Conservation (phyloP, 2,113 vertebrate genomes). For the Pao palembangensis region DNA sequence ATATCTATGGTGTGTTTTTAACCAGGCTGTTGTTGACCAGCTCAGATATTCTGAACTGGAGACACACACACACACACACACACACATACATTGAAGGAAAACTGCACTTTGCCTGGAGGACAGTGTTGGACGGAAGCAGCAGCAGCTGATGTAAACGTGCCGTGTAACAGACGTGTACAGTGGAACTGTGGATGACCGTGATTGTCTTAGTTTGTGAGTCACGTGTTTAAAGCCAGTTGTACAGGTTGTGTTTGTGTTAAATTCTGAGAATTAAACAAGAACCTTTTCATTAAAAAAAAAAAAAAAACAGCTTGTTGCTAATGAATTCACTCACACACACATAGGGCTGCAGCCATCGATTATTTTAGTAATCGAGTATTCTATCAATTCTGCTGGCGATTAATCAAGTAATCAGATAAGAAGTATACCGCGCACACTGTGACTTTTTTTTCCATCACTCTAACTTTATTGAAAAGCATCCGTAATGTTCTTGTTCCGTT, state of each 20-base stretch:
- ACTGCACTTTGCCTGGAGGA: conserved; percentile 55
- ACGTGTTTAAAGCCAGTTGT: conserved; percentile 72
- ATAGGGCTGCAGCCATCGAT: too few relatives aligned
- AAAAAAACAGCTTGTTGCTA: not conserved
- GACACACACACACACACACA: not conserved
- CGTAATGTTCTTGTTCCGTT: too few relatives aligned
- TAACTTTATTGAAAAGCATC: too few relatives aligned
- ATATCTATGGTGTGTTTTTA: conserved; percentile 58
- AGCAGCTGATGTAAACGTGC: conserved; percentile 32
- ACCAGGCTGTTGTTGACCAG: conserved; percentile 14
- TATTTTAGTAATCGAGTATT: too few relatives aligned
- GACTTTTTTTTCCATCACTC: too few relatives aligned
- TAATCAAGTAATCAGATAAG: too few relatives aligned
- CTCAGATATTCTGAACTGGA: conserved; percentile 6
- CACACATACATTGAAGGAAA: conserved; percentile 32
- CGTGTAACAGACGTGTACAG: conserved; percentile 50
- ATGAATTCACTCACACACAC: not conserved
- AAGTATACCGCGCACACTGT: too few relatives aligned
- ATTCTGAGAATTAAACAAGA: not conserved
- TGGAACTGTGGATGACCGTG: conserved; percentile 46
- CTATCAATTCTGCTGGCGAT: too few relatives aligned
- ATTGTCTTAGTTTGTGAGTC: conserved; percentile 80
- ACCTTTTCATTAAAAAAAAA: not conserved
- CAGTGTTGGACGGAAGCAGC: conserved; percentile 20
- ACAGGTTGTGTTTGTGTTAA: not conserved